A percentile compares a stretch with the other conserved stretches of the same genome.
Evolutionary conservation across 1,140 invertebrate genomes (phyloP).

Genomic region (Rhopalosiphum padi): DNA sequence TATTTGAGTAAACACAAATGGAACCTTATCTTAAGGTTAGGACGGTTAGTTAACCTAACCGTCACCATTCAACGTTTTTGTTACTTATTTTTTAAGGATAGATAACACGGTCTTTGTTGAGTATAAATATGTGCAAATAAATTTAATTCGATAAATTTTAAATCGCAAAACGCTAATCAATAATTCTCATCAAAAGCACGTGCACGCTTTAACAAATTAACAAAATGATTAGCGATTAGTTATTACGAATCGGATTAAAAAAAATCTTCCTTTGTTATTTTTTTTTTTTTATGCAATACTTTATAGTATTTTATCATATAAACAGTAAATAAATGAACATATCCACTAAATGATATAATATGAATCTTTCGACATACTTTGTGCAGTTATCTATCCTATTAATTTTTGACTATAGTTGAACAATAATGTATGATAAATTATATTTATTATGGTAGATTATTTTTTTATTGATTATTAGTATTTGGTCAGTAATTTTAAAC

Average conservation of each 20-base stretch:
- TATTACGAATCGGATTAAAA: not conserved
- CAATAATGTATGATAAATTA: not conserved
- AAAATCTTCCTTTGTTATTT: not conserved
- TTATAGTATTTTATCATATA: not conserved
- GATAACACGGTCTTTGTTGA: not conserved
- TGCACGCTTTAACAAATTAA: not conserved
- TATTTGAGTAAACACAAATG: not conserved
- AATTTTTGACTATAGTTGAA: not conserved
- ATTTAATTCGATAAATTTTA: not conserved
- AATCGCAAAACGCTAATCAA: not conserved
- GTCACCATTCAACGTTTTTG: not conserved
- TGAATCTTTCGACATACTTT: not conserved
- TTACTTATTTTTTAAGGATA: not conserved
- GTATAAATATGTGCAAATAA: conserved; percentile 3
- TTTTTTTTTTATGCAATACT: not conserved
- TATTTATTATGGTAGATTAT: not conserved
- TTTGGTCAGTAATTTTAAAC: not conserved
- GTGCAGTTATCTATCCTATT: not conserved
- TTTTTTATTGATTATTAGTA: not conserved
- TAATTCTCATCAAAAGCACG: not conserved
- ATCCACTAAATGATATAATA: not conserved
- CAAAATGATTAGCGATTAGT: not conserved
- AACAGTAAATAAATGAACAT: not conserved
- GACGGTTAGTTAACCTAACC: not conserved
- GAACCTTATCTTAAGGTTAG: not conserved